phyloP scores from a whole-genome alignment of 2,797 vertebrate species.

The Platalea minor region DNA sequence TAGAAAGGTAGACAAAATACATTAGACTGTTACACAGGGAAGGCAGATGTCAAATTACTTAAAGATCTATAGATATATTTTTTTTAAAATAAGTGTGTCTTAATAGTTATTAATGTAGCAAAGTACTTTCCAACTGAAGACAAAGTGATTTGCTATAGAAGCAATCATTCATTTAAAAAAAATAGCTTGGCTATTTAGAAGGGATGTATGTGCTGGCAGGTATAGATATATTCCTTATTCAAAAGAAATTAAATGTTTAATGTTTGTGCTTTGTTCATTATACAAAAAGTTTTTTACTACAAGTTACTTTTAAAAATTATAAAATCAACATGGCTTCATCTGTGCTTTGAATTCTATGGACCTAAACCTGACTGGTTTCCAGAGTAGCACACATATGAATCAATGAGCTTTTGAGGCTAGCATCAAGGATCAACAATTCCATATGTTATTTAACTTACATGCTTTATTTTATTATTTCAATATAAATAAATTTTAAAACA shows the following conservation, averaged over 20 bases:
- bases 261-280: not conserved
- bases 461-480: not conserved
- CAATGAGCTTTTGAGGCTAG: not conserved
- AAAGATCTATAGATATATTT: not conserved
- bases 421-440: not conserved
- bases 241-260: not conserved
- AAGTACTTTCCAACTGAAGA: not conserved
- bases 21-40: not conserved
- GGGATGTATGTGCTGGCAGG: not conserved
- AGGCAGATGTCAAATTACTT: not conserved
- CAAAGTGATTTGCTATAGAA: slow-evolving; percentile 3
- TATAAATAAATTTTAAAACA: not conserved
- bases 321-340: not conserved
- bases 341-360: not conserved
- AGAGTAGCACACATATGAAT: not conserved
- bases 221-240: not conserved
- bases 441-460: not conserved
- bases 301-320: not conserved
- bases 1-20: slow-evolving; percentile 63
- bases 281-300: not conserved
- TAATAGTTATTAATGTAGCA: not conserved
- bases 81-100: not conserved
- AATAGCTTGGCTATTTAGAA: not conserved
- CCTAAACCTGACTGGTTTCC: not conserved
- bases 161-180: slow-evolving; percentile 24